Conservation (phyloP, 2,888 invertebrate genomes). For the Loripinus fragilis region DNA sequence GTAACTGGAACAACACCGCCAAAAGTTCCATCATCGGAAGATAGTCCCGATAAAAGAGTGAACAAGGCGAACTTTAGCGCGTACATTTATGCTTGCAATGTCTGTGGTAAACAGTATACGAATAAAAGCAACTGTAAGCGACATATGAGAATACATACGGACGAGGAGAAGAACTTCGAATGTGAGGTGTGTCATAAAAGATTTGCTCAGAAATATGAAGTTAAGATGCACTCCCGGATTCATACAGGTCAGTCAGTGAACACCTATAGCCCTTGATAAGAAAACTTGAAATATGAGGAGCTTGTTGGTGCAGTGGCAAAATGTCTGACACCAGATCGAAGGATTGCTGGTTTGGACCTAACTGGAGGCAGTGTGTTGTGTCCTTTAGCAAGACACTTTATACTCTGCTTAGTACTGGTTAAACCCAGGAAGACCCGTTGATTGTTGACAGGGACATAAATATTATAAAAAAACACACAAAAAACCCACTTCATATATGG, state of each 20-base stretch:
- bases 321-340: no score
- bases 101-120: slow-evolving; percentile 61
- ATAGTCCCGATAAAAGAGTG: not conserved
- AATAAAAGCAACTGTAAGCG: slow-evolving; percentile 63
- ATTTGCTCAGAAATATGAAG: slow-evolving; percentile 59
- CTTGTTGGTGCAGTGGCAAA: no score
- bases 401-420: no score
- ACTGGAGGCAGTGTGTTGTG: no score
- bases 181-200: slow-evolving; percentile 58
- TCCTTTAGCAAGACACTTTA: no score
- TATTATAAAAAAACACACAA: no score
- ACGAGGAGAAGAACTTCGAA: slow-evolving; percentile 55
- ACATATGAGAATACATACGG: slow-evolving; percentile 59
- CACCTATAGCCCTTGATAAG: no score
- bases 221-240: slow-evolving; percentile 57
- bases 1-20: not conserved
- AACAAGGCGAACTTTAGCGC: slow-evolving; percentile 50
- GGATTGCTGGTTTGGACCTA: no score
- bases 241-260: slow-evolving; percentile 61
- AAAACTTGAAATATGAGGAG: no score
- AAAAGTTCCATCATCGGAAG: not conserved
- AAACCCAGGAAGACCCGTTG: no score
- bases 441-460: no score
- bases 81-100: slow-evolving; percentile 61
- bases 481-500: no score